phyloP scores from a whole-genome alignment of 2,797 vertebrate species.

The Neoniphon sammara region DNA sequence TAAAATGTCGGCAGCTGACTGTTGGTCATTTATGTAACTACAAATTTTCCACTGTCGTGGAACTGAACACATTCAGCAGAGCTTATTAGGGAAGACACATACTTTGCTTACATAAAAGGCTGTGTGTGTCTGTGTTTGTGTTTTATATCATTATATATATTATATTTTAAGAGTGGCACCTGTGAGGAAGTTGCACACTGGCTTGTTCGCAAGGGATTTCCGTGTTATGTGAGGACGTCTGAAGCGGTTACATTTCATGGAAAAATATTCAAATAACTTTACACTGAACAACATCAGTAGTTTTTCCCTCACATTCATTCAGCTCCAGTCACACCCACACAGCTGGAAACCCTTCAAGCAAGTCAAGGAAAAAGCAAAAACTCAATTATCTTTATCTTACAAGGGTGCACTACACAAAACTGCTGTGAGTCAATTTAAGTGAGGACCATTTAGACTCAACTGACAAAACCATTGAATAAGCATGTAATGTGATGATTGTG shows the following conservation, averaged over 20 bases:
- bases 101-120: not conserved
- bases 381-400: conserved; percentile 19
- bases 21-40: conserved; percentile 20
- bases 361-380: conserved; percentile 37
- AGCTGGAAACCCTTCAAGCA: conserved; percentile 30
- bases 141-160: too few relatives aligned
- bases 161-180: not conserved
- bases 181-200: too few relatives aligned
- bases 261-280: not conserved
- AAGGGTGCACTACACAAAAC: too few relatives aligned
- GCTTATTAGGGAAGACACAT: not conserved
- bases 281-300: conserved; percentile 5
- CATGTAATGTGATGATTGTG: too few relatives aligned
- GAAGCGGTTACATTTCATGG: conserved; percentile 1
- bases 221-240: not conserved
- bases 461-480: too few relatives aligned
- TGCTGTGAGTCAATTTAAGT: too few relatives aligned
- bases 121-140: accelerated
- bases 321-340: conserved; percentile 15
- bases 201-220: not conserved
- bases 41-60: not conserved
- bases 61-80: not conserved
- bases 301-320: not conserved
- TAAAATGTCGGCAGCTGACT: not conserved
- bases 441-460: too few relatives aligned